Base-by-base conservation (phyloP, 1,140 invertebrate genomes). In the Drosophila funebris region DNA sequence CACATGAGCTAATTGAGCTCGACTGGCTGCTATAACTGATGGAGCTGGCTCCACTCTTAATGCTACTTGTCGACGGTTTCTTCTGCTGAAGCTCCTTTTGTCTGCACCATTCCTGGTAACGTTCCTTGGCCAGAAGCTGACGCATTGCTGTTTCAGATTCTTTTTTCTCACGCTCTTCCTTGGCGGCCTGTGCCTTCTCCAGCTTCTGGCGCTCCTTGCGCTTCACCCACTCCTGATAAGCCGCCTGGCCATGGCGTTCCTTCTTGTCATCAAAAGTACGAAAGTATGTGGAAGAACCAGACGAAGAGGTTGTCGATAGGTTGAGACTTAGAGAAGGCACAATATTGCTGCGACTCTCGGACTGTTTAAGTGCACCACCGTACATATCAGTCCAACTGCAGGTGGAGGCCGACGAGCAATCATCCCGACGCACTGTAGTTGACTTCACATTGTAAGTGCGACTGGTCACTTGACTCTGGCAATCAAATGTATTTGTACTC, bases 301-400 rank as follows among this genome's bases (percentile, higher is more conserved):
- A 87, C 6, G 16, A 18, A 11, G 7, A 18, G n/a, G 58, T 61
- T 1, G 27, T 14, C 14, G 71, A 69, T 8, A 73, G 1, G 13
- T 56, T 58, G 3, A 87, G 36, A 6, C 67, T 82, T 2, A 87
- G 33, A 0, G 67, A 57, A 4, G 82, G 82, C 18, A 87, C 62
- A 0, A 78, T 43, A 54, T 62, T 68, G 53, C 78, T 75, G 14
- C 36, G 58, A 9, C 73, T 70, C 41, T 76, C 78, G 0, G 77
- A 44, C 0, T 27, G 46, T 39, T 85, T 39, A 7, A 84, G 18
- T 4, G 73, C 76, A 0, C 46, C 62, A n/a, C 64, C 61, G 14
- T 85, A 84, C 81, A 80, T 80, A 2, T 71, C 75, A 0, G 66
- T 61, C 82, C 82, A 87, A 46, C 83, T 87, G 31, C 78, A 82